Evolutionary conservation across 2,888 invertebrate genomes (phyloP), one percentile per base, ranked within the genome.

Genomic region (Agriotes lineatus): DNA sequence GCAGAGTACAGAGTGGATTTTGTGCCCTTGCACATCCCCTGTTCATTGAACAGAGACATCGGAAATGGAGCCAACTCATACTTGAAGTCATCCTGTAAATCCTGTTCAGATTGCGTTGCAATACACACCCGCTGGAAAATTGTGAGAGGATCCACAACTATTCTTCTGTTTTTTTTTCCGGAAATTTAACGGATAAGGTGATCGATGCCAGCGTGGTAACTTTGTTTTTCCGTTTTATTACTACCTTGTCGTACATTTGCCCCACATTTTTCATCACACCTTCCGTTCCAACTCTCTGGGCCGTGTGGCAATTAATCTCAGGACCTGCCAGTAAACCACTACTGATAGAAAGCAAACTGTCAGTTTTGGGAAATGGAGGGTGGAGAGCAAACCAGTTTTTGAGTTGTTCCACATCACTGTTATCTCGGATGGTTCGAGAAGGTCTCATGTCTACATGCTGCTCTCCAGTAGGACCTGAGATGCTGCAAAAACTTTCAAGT

Each of bases 401-500:
- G 30, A 75, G 58, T 64, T 74, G 75, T 33, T 60, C 52, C 4
- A 59, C 20, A 54, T 76, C 76, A 22, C 22, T 18, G 16, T 62
- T 67, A 57, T 76, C 72, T 57, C 72, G 67, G 9, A 6, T 20
- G 30, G 50, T 20, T 14, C 35, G 61, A 16, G 22, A 5, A 33
- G 25, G 14, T 59, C 75, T 56, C 62, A 67, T 65, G 19, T 76
- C 74, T 5, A 73, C 62, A 39, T 74, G 72, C 20, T 61, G 50
- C 22, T 48, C 50, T 6, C 35, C 10, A 1, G 72, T 64, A 10
- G 14, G 30, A 42, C 57, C 67, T 37, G 57, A 60, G n/a, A n/a
- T n/a, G n/a, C n/a, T n/a, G n/a, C n/a, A n/a, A n/a, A n/a, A n/a
- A n/a, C n/a, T n/a, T n/a, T n/a, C n/a, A n/a, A n/a, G n/a, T n/a